Conservation (phyloP, 2,888 invertebrate species). For the Pseudolycoriella hygida region DNA sequence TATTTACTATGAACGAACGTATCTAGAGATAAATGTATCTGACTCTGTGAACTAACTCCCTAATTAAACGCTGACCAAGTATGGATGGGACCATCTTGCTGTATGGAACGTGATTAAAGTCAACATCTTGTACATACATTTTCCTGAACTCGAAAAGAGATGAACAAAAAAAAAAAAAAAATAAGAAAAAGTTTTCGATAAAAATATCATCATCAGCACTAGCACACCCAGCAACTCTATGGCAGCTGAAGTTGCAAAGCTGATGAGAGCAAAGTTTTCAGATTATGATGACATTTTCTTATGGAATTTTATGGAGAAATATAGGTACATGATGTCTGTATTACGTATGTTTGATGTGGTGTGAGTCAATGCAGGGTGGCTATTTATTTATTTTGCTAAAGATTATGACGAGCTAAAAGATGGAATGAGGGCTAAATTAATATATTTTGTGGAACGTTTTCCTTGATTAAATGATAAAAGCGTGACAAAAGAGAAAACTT, state of each 20-base stretch:
- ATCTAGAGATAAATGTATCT: too few species aligned
- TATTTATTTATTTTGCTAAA: too few species aligned
- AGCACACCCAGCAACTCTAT: too few species aligned
- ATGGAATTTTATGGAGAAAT: background rate
- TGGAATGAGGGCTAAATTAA: too few species aligned
- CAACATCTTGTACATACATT: conserved; percentile 11
- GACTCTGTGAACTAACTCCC: background rate
- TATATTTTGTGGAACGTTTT: too few species aligned
- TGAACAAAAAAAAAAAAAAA: background rate
- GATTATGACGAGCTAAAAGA: too few species aligned
- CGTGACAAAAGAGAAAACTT: too few species aligned
- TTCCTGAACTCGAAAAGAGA: background rate
- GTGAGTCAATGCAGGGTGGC: too few species aligned
- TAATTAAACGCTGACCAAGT: conserved; percentile 7
- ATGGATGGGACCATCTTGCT: conserved; percentile 11
- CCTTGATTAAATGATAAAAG: too few species aligned
- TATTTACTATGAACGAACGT: too few species aligned
- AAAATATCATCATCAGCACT: conserved; percentile 6
- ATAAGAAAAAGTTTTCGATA: conserved; percentile 5
- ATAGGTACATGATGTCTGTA: background rate
- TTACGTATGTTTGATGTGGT: too few species aligned
- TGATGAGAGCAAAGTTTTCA: conserved; percentile 3
- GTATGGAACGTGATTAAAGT: conserved; percentile 13
- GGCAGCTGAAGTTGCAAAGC: conserved; percentile 4
- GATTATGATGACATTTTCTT: conserved; percentile 2